Evolutionary conservation across 1,140 invertebrate species (phyloP), one percentile per base, ranked within the genome.

Genomic region (Pentalonia nigronervosa): DNA sequence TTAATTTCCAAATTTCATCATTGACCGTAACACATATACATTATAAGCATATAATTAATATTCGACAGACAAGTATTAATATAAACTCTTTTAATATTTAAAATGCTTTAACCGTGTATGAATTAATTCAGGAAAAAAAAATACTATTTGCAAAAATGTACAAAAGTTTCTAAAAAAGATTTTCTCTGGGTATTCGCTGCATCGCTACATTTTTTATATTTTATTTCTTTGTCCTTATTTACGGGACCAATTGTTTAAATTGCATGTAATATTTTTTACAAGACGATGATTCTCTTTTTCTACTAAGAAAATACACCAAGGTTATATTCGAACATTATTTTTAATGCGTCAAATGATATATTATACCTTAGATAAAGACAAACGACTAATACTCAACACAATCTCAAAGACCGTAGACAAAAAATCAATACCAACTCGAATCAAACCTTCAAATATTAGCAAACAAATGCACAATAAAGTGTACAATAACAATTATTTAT

Each of bases 181-280:
- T 36, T 36, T 83, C 34, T 36, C 8, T 2, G 8, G 34, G n/a
- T n/a, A 25, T 11, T 84, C 9, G 21, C 8, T 23, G 9, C 9
- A 84, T 45, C 30, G 14, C 23, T 41, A 84, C 9, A 30, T 84
- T 84, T 84, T 53, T 41, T 84, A 45, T 84, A n/a, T 84, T 84
- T 84, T 45, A 45, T 84, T 84, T 45, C 23, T 45, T 41, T 3
- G 41, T 41, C 3, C 36, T 41, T 84, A 30, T 84, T 84, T 84
- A 45, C 83, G 41, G 83, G 21, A 9, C 23, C 83, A 84, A 84
- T 84, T 45, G 23, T 84, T 84, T 84, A 84, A 84, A 84, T 84
- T 84, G 23, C 83, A 84, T 45, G 83, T 84, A 84, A 84, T 84
- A 84, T 84, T 41, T 84, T 84, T 84, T 84, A 84, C 36, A 41